Percentiles rank a stretch among this genome's conserved stretches.
Evolutionary conservation across 2,113 vertebrate genomes (phyloP).

Genomic region (Eleginops maclovinus): DNA sequence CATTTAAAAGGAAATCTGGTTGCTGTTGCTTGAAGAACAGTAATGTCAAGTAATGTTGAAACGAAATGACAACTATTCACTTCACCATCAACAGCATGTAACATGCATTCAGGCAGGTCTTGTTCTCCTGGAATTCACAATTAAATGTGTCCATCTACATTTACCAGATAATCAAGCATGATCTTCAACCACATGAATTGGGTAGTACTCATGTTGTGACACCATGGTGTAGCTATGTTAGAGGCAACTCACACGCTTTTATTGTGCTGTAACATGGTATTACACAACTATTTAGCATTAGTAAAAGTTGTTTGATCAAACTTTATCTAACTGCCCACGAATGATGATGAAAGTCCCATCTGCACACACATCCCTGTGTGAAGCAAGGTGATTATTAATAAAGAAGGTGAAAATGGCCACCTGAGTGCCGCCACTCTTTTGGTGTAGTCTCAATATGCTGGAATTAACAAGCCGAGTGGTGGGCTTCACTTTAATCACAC

Average conservation of each 20-base stretch:
- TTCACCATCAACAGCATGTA: no score
- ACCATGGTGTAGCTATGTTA: neutral
- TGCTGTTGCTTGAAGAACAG: no score
- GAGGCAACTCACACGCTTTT: neutral
- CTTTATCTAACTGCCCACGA: neutral
- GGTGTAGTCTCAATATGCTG: neutral
- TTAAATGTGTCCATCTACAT: no score
- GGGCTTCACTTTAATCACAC: slow-evolving; percentile 14
- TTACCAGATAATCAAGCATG: neutral
- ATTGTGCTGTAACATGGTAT: neutral
- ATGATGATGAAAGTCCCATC: slow-evolving; percentile 7
- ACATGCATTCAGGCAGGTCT: no score
- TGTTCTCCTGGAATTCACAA: no score
- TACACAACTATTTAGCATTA: neutral
- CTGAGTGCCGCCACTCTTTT: neutral
- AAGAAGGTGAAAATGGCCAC: neutral
- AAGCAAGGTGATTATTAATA: neutral
- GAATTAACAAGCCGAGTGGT: slow-evolving; percentile 8
- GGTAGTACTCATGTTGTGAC: neutral
- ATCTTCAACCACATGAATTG: neutral
- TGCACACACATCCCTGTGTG: neutral
- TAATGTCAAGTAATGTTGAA: no score
- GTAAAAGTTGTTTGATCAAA: neutral
- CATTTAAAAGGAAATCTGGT: no score
- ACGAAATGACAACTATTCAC: no score